Base-by-base conservation (phyloP, 2,113 vertebrate genomes). In the Alexandromys fortis region DNA sequence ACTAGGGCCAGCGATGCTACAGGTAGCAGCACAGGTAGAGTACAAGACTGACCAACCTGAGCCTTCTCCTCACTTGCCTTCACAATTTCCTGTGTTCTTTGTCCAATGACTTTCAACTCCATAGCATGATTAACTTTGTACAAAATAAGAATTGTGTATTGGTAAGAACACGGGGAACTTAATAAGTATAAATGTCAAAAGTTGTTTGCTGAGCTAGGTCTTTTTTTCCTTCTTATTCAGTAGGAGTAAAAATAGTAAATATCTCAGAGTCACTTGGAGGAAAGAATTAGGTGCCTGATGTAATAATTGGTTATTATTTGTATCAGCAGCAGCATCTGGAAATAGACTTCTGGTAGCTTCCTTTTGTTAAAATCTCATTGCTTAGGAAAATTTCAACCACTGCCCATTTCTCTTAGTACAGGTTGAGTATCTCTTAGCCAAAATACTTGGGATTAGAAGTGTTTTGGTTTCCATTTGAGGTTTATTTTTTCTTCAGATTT, bases 41-140 rank as follows among this genome's bases (percentile, higher is more conserved):
- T 6, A 22, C 22, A 4, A 1, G 0, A 38, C n/a, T 72, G 22
- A 7, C 12, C 1, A 2, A 0, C 3, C 7, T 9, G 30, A 89
- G 5, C 42, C 5, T 17, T 4, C 10, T 24, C 24, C 42, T 63
- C 67, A 16, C 5, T 6, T 68, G 3, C 7, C 1, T 55, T 86
- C 1, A 28, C 16, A 42, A 30, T 9, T 24, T 1, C 33, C n/a
- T 55, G 7, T 52, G 11, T 83, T 61, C 55, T 42, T 68, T 78
- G 38, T 61, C 55, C 10, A 47, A 0, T 33, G 45, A 47, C 12
- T 21, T 49, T 86, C 45, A 94, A 7, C 2, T 10, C 35, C 21
- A 70, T 0, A 33, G n/a, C 26, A 35, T 55, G 21, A 35, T 8
- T 55, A 63, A 91, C 11, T 65, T 67, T 52, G 21, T 38, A 42